These are phyloP conservation scores for Girardinichthys multiradiatus DNA, from an alignment of 2,113 vertebrate genomes.

Conservation along the genomic window DNA sequence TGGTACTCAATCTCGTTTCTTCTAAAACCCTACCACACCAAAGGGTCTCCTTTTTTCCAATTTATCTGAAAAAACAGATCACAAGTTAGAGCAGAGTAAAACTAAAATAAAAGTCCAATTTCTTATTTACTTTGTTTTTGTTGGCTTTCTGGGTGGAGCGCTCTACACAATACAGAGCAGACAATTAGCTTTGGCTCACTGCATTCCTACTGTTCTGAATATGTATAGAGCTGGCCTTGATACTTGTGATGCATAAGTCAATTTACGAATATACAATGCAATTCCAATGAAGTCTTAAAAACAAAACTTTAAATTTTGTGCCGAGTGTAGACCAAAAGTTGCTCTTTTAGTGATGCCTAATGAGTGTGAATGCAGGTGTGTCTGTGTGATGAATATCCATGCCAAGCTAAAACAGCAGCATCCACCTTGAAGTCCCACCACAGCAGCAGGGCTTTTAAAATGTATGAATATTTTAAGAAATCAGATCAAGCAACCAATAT, in stretches of 20 bases:
- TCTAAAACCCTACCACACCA: too few relatives aligned
- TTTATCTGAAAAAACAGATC: too few relatives aligned
- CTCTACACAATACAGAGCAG: slow-evolving; percentile 2
- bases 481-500: slow-evolving; percentile 23
- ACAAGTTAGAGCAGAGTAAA: too few relatives aligned
- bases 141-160: background rate
- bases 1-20: too few relatives aligned
- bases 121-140: too few relatives aligned
- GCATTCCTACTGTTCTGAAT: background rate
- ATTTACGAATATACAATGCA: background rate
- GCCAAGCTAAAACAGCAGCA: background rate
- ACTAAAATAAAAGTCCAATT: background rate
- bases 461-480: slow-evolving; percentile 53
- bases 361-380: background rate
- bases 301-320: background rate
- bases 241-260: background rate
- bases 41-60: too few relatives aligned
- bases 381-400: background rate
- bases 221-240: background rate
- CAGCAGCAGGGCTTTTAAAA: slow-evolving; percentile 35
- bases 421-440: slow-evolving; percentile 1
- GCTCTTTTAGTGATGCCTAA: background rate
- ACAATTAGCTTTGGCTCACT: slow-evolving; percentile 8
- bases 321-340: background rate
- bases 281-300: background rate